Percentiles rank a stretch among this genome's conserved stretches.
These are phyloP conservation scores for Marcusenius ussheri DNA, from an alignment of 2,113 vertebrate species.

Conservation along the genomic window DNA sequence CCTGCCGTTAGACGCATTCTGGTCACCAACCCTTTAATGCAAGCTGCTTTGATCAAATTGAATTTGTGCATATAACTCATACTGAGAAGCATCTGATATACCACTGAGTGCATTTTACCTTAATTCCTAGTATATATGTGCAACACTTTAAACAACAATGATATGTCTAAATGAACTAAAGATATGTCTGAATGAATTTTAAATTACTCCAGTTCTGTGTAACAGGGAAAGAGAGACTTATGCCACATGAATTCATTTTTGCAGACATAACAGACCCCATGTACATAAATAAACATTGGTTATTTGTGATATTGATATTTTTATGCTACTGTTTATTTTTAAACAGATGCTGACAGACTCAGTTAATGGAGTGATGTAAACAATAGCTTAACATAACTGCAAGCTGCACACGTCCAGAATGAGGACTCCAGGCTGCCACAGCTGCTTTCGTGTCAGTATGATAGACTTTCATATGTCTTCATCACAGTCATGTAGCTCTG, in stretches of 20 bases:
- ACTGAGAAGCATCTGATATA: neutral
- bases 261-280: neutral
- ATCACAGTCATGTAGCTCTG: neutral
- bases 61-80: neutral
- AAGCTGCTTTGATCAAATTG: neutral
- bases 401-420: neutral
- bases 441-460: neutral
- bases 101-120: neutral
- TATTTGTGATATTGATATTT: neutral
- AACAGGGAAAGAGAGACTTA: neutral
- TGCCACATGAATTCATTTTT: neutral
- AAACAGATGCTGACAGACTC: neutral
- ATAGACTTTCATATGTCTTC: neutral
- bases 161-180: neutral
- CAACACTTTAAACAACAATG: neutral
- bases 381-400: neutral
- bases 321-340: neutral
- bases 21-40: neutral
- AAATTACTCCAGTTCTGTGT: neutral
- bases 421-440: neutral
- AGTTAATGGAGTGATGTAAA: neutral
- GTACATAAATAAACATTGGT: slow-evolving; percentile 4
- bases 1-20: neutral
- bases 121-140: neutral
- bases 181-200: neutral